Evolutionary conservation across 2,888 invertebrate genomes (phyloP), one percentile per base, ranked within the genome.

Genomic region (Lamellibrachia satsuma): DNA sequence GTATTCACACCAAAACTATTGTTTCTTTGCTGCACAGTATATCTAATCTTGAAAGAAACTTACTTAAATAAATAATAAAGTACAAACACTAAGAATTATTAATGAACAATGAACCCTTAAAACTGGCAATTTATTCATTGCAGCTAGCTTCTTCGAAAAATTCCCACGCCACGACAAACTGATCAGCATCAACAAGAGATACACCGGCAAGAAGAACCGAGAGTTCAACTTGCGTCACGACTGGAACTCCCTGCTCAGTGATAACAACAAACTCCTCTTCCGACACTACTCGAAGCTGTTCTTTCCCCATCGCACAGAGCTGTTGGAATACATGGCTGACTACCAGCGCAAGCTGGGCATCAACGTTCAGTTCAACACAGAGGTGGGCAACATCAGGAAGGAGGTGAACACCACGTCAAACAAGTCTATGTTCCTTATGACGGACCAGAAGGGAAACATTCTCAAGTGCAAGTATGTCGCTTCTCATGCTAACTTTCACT

Each of bases 151-250:
- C 93, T 97, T 96, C 94, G 93, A 93, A 9, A 93, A 92, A 27
- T 97, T 96, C 94, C 97, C 97, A 7, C 95, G 96, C 8, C 97
- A 97, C 93, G 94, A 96, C n/a, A 95, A 93, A n/a, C 95, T 97
- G 27, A 97, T 97, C 93, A 96, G 96, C 94, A 96, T 97, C 93
- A 97, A 97, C 94, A 97, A 97, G 93, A 93, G 96, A 52, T 92
- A 96, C 94, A 97, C 97, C 0, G 97, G 96, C 0, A 94, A 95
- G 92, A 95, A 93, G 15, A 97, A 97, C 95, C 94, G 94, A 55
- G 97, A 97, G 93, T 97, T 96, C 94, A 96, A 97, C 94, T 93
- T 96, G 92, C 94, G 97, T 0, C 97, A 97, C 93, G 97, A 97
- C 94, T 97, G 97, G 97, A 97, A 97, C 94, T 96, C 96, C 1